A percentile compares a stretch with the other conserved stretches of the same genome.
These are phyloP conservation scores for human DNA, from an alignment of 2,113 vertebrate species.

Conservation along the genomic window DNA sequence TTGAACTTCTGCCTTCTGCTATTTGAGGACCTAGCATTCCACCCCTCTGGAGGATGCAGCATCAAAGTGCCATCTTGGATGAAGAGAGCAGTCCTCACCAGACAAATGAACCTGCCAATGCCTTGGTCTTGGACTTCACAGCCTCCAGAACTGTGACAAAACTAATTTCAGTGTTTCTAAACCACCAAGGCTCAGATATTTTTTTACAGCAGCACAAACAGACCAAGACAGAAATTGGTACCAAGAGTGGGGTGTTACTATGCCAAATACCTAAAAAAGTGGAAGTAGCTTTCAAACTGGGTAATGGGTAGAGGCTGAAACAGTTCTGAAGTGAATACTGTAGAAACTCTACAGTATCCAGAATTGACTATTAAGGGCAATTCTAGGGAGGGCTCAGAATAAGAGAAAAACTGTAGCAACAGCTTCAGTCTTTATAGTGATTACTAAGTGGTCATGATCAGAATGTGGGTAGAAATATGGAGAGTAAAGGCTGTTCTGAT, in stretches of 20 bases:
- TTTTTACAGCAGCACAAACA: background rate
- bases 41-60: background rate
- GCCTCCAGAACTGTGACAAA: background rate
- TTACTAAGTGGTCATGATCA: background rate
- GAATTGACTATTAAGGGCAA: background rate
- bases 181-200: background rate
- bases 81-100: background rate
- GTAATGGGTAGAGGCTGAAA: background rate
- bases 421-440: background rate
- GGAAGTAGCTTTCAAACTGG: background rate
- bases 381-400: background rate
- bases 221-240: background rate
- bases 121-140: background rate
- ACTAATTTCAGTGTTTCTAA: background rate
- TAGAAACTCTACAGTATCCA: background rate
- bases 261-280: background rate
- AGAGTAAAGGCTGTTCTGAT: background rate
- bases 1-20: background rate
- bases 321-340: background rate
- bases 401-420: background rate
- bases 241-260: background rate
- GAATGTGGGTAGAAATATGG: background rate
- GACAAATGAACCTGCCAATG: background rate
- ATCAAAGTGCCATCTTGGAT: background rate
- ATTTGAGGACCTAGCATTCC: rapidly evolving